phyloP scores from a whole-genome alignment of 2,797 vertebrate genomes.

The Adrianichthys oophorus region DNA sequence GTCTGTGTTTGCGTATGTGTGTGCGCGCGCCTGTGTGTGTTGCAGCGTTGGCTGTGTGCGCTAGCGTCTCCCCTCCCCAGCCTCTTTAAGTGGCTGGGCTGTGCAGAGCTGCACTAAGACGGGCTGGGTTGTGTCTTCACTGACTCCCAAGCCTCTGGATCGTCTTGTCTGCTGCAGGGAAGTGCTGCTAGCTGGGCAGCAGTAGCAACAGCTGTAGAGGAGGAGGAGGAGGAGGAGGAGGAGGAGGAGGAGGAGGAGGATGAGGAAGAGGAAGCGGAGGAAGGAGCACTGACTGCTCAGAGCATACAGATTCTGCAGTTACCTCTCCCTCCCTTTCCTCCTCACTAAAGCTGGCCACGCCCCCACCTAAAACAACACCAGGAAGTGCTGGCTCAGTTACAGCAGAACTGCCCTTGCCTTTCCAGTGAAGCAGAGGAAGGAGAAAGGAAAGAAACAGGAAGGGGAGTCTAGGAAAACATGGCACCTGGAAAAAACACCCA shows the following conservation, averaged over 20 bases:
- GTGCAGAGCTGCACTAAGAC: constrained; percentile 52
- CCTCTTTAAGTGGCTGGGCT: constrained; percentile 61
- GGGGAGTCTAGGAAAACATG: constrained; percentile 25
- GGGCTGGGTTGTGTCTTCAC: constrained; percentile 60
- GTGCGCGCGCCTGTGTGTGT: constrained; percentile 36
- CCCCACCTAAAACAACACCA: constrained; percentile 73
- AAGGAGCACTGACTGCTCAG: constrained; percentile 57
- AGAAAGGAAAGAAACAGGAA: constrained; percentile 36
- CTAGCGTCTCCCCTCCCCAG: constrained; percentile 73
- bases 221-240: constrained; percentile 45
- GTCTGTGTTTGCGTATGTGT: constrained; percentile 26
- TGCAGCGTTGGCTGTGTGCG: constrained; percentile 68
- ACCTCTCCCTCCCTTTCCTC: constrained; percentile 53
- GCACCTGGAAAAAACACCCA: constrained; percentile 16
- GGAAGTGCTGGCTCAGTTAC: constrained; percentile 75
- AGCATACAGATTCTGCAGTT: constrained; percentile 71
- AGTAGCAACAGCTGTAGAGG: constrained; percentile 75
- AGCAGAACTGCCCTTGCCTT: constrained; percentile 62
- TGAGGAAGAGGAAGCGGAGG: constrained; percentile 42
- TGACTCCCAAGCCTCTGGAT: constrained; percentile 63
- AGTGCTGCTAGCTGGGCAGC: constrained; percentile 65
- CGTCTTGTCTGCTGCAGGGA: constrained; percentile 69
- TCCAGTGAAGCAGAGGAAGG: constrained; percentile 43
- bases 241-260: constrained; percentile 51
- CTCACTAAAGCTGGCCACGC: constrained; percentile 55